Percentiles rank a stretch among this genome's conserved stretches.
phyloP scores from a whole-genome alignment of 2,113 vertebrate genomes.

The Corynorhinus townsendii region DNA sequence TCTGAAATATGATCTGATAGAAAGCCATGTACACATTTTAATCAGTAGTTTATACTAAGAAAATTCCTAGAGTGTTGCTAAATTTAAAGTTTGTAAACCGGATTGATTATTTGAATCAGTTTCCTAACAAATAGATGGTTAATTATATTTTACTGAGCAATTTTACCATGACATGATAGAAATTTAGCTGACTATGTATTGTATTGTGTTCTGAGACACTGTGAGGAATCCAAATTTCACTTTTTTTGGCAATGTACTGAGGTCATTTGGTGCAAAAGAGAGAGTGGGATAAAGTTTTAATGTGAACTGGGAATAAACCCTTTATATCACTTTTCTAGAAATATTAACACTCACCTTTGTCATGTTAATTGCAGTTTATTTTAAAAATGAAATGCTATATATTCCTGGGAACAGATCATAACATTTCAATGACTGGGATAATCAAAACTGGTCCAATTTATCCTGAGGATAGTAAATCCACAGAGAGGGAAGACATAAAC shows the following conservation, averaged over 20 bases:
- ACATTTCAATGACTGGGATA: conserved; percentile 35
- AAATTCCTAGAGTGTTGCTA: neutral
- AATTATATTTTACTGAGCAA: neutral
- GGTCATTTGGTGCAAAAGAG: neutral
- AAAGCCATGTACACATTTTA: conserved; percentile 29
- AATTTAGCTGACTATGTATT: neutral
- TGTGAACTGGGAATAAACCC: neutral
- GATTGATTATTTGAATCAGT: conserved; percentile 18
- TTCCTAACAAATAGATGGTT: conserved; percentile 11
- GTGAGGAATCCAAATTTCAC: conserved; percentile 10
- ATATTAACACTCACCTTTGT: conserved; percentile 10
- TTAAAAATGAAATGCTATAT: conserved; percentile 36
- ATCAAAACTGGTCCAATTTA: conserved; percentile 33
- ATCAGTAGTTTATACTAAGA: neutral
- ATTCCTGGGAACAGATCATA: conserved; percentile 41
- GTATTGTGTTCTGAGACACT: neutral
- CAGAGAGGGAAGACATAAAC: neutral
- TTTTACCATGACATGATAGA: neutral
- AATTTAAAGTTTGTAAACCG: conserved; percentile 33
- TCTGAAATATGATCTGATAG: conserved; percentile 10
- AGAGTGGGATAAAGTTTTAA: neutral
- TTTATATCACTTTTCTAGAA: neutral
- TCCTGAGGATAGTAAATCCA: conserved; percentile 36
- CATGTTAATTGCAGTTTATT: neutral
- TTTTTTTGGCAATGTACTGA: neutral